Evolutionary conservation across 2,113 vertebrate genomes (phyloP).

Genomic region (Panthera tigris): DNA sequence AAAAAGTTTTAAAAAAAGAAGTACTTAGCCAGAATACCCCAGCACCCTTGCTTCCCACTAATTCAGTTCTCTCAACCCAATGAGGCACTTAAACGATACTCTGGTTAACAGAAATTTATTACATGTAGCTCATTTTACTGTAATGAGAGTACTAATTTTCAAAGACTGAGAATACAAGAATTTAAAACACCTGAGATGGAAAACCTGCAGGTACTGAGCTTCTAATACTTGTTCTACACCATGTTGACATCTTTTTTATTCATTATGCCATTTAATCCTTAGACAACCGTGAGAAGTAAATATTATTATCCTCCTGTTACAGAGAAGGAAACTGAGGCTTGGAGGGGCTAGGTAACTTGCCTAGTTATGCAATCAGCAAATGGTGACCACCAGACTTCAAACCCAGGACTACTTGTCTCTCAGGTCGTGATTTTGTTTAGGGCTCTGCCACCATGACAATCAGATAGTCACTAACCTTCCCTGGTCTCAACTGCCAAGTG

Average conservation of each 20-base stretch:
- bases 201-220: constrained; percentile 23
- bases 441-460: not conserved
- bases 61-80: constrained; percentile 42
- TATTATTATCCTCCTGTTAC: not conserved
- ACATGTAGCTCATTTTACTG: constrained; percentile 17
- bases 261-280: not conserved
- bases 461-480: not conserved
- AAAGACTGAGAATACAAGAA: constrained; percentile 20
- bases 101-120: not conserved
- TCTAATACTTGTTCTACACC: constrained; percentile 2
- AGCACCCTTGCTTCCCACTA: not conserved
- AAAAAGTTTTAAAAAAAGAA: not conserved
- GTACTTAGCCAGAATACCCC: not conserved
- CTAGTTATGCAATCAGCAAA: not conserved
- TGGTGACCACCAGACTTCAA: constrained; percentile 33
- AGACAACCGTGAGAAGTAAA: not conserved
- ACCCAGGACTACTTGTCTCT: not conserved
- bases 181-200: not conserved
- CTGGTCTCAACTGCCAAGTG: not conserved
- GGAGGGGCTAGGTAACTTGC: constrained; percentile 4
- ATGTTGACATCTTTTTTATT: not conserved
- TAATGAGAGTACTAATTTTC: constrained; percentile 27
- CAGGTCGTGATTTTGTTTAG: constrained; percentile 35
- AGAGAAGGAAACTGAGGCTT: constrained; percentile 24
- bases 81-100: constrained; percentile 20